A percentile compares a stretch with the other conserved stretches of the same genome.
Conservation (phyloP, 2,797 vertebrate genomes). For the Babyrousa celebensis region DNA sequence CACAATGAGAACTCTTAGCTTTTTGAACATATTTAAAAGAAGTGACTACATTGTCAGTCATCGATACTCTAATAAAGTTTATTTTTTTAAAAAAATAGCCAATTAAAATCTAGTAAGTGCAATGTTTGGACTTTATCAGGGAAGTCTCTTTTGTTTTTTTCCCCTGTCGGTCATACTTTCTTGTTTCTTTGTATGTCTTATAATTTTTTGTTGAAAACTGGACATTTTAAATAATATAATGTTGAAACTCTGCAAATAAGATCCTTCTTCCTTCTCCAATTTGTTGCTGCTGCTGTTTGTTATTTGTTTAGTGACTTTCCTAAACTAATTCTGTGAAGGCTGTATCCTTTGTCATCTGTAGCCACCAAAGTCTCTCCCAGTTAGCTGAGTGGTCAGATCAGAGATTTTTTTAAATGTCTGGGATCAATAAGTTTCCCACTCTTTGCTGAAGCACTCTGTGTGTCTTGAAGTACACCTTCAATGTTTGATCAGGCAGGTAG, state of each 20-base stretch:
- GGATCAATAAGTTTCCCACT: not conserved
- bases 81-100: not conserved
- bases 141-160: not conserved
- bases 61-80: too few relatives aligned
- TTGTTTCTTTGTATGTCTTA: slow-evolving; percentile 6
- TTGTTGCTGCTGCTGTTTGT: not conserved
- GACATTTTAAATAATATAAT: not conserved
- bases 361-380: not conserved
- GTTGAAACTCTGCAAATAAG: not conserved
- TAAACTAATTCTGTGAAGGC: not conserved
- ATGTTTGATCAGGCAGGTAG: too few relatives aligned
- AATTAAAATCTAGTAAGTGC: not conserved
- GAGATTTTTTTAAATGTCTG: not conserved
- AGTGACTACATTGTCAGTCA: not conserved
- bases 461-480: not conserved
- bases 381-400: not conserved
- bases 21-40: not conserved
- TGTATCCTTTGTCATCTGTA: not conserved
- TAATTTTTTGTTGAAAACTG: not conserved
- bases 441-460: not conserved
- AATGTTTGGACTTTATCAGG: not conserved
- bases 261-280: not conserved
- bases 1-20: not conserved
- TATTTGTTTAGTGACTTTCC: slow-evolving; percentile 7
- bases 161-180: not conserved